Conservation (phyloP, 2,113 vertebrate genomes). For the Galbula dea region DNA sequence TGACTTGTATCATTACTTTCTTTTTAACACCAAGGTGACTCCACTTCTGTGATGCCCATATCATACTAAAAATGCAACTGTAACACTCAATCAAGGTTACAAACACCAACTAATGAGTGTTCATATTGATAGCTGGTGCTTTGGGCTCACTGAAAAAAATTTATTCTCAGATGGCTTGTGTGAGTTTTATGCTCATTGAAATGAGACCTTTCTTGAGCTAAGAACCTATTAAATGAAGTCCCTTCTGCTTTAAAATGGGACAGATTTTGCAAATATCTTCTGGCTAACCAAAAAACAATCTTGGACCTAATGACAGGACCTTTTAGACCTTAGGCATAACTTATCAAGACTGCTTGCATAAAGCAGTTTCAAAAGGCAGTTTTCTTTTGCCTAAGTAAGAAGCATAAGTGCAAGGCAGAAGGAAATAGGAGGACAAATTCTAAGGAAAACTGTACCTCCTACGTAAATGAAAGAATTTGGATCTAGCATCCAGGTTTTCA, state of each 20-base stretch:
- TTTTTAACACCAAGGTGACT: not conserved
- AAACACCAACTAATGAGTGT: not conserved
- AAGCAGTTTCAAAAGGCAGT: not conserved
- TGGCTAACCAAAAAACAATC: not conserved
- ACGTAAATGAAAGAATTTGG: fast-evolving
- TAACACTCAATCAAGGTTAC: not conserved
- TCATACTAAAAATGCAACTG: not conserved
- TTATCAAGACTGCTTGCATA: not conserved
- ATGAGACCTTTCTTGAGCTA: not conserved
- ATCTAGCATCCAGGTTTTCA: not conserved
- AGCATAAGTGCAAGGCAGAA: not conserved
- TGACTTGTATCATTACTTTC: not conserved
- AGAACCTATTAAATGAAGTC: not conserved
- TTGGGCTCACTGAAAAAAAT: not conserved
- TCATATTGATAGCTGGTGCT: not conserved
- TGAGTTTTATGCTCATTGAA: not conserved
- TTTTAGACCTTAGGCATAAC: not conserved
- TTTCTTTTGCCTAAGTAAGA: not conserved
- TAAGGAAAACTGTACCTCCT: not conserved
- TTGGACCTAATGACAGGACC: not conserved
- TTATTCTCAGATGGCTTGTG: not conserved
- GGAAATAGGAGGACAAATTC: not conserved
- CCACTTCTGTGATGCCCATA: not conserved
- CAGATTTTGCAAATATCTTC: not conserved
- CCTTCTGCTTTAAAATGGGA: not conserved